Conservation (phyloP, 2,797 vertebrate species). For the Perodicticus potto region DNA sequence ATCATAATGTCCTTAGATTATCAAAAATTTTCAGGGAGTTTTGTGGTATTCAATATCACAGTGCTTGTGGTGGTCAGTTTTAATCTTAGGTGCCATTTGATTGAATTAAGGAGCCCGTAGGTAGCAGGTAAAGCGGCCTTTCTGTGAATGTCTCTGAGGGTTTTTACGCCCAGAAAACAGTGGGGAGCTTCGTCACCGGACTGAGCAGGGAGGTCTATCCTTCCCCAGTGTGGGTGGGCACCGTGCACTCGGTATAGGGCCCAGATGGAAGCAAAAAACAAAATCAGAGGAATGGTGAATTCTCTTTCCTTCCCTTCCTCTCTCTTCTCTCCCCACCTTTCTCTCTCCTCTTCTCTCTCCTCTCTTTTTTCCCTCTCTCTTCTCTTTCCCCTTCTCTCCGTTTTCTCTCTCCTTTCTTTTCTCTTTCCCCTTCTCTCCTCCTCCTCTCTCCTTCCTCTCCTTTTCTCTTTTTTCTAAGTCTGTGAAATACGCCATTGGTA, state of each 20-base stretch:
- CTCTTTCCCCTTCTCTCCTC: background rate
- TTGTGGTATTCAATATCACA: slow-evolving; percentile 15
- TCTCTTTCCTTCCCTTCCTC: background rate
- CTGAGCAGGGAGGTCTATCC: background rate
- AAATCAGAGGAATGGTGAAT: background rate
- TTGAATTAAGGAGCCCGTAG: background rate
- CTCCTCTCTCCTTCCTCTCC: no score
- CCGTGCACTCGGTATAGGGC: background rate
- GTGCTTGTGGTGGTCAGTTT: background rate
- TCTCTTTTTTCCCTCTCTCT: background rate
- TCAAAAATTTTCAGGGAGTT: background rate
- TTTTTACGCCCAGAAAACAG: background rate
- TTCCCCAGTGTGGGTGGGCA: background rate
- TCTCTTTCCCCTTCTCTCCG: background rate
- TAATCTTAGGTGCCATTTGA: background rate
- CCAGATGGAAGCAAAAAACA: background rate
- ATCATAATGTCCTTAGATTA: background rate
- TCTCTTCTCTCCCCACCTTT: no score
- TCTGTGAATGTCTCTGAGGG: background rate
- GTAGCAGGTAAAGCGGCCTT: no score
- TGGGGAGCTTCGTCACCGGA: background rate
- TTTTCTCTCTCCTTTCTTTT: no score
- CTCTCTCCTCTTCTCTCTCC: background rate
- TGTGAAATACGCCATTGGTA: no score
- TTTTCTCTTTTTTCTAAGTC: no score